phyloP scores from a whole-genome alignment of 2,888 invertebrate genomes.

The Celastrina argiolus region DNA sequence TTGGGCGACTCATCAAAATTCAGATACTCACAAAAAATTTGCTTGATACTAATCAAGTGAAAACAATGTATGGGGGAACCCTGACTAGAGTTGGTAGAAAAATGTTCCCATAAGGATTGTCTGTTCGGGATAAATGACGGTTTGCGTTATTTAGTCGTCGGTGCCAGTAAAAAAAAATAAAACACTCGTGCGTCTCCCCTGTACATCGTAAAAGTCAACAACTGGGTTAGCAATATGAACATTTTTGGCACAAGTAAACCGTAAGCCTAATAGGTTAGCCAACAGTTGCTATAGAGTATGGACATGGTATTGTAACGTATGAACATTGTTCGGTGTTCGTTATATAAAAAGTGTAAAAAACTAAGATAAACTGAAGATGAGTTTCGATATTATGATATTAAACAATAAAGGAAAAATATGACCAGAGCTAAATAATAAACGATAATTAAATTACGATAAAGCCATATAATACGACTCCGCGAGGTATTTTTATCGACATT shows the following conservation, averaged over 20 bases:
- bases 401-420: too few species aligned
- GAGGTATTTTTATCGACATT: not conserved
- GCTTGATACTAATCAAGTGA: too few species aligned
- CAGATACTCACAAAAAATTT: too few species aligned
- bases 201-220: constrained; percentile 11
- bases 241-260: not conserved
- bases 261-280: not conserved
- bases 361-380: too few species aligned
- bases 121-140: not conserved
- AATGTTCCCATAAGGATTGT: too few species aligned
- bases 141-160: not conserved
- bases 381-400: too few species aligned
- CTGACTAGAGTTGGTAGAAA: not conserved
- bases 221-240: not conserved
- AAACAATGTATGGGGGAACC: too few species aligned
- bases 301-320: too few species aligned
- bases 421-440: not conserved
- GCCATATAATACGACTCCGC: constrained; percentile 2
- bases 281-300: too few species aligned
- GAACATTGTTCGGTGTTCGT: too few species aligned
- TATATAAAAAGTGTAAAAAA: too few species aligned
- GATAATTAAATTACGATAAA: constrained; percentile 4
- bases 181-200: constrained; percentile 4
- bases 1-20: too few species aligned
- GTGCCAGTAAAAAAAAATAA: not conserved